phyloP scores from a whole-genome alignment of 2,888 invertebrate genomes.

The Drosophila histrio region DNA sequence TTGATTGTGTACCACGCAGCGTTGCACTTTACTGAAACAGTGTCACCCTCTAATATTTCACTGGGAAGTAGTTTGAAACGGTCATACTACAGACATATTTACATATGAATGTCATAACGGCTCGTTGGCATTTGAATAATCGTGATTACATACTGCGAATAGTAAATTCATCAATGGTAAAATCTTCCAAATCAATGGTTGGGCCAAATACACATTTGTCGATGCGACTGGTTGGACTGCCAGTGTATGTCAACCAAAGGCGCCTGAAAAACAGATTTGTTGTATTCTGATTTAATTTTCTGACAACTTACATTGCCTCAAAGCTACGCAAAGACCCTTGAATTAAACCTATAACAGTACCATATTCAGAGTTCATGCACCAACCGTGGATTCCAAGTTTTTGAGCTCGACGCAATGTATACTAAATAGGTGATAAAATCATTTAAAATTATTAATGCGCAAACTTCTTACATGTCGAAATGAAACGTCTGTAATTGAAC shows the following conservation, averaged over 20 bases:
- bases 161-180: constrained; percentile 85
- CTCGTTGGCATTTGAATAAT: background rate
- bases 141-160: constrained; percentile 78
- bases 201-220: constrained; percentile 90
- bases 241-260: constrained; percentile 86
- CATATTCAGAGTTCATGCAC: constrained; percentile 87
- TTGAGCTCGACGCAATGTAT: constrained; percentile 85
- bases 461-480: constrained; percentile 68
- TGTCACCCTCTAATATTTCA: constrained; percentile 19
- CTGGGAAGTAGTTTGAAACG: background rate
- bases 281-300: background rate
- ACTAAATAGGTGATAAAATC: constrained; percentile 37
- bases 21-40: constrained; percentile 43
- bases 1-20: constrained; percentile 46
- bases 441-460: background rate
- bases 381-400: constrained; percentile 86
- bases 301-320: constrained; percentile 85
- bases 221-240: constrained; percentile 90
- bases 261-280: constrained; percentile 65
- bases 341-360: constrained; percentile 87
- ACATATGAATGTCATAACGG: background rate
- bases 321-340: constrained; percentile 85
- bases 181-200: constrained; percentile 86
- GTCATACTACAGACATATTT: constrained; percentile 28
- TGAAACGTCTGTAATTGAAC: constrained; percentile 61